phyloP scores from a whole-genome alignment of 1,140 invertebrate genomes.

The Papilio machaon region DNA sequence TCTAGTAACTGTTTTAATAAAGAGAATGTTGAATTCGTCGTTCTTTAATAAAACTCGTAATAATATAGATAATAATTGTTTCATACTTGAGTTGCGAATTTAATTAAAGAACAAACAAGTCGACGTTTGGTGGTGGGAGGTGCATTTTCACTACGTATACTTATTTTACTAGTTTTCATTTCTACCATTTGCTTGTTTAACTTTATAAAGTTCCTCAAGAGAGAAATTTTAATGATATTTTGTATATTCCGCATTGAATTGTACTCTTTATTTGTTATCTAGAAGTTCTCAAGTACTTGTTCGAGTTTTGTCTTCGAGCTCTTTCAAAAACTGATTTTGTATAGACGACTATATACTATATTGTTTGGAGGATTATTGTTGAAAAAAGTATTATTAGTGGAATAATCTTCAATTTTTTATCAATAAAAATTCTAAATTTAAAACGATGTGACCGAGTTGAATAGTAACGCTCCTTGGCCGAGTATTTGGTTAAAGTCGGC shows the following conservation, averaged over 20 bases:
- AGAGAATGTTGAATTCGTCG: not conserved
- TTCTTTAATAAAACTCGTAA: not conserved
- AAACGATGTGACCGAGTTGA: not conserved
- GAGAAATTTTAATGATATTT: conserved; percentile 23
- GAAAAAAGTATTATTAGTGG: not conserved
- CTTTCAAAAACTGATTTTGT: not conserved
- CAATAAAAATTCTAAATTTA: not conserved
- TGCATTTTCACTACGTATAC: not conserved
- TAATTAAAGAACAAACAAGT: conserved; percentile 7
- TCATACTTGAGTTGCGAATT: not conserved
- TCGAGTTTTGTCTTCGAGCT: not conserved
- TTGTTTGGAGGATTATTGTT: not conserved
- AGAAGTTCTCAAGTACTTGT: not conserved
- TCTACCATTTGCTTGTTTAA: conserved; percentile 5
- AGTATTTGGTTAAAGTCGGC: not conserved
- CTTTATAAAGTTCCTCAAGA: not conserved
- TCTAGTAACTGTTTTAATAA: not conserved
- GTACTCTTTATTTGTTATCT: conserved; percentile 15
- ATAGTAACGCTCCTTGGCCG: not conserved
- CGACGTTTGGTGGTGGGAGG: not conserved
- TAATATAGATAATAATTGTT: not conserved
- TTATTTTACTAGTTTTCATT: not conserved
- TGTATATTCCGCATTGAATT: conserved; percentile 6
- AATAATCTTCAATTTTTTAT: not conserved
- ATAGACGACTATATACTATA: not conserved